Conservation (phyloP, 2,113 vertebrate genomes). For the Scomber colias region DNA sequence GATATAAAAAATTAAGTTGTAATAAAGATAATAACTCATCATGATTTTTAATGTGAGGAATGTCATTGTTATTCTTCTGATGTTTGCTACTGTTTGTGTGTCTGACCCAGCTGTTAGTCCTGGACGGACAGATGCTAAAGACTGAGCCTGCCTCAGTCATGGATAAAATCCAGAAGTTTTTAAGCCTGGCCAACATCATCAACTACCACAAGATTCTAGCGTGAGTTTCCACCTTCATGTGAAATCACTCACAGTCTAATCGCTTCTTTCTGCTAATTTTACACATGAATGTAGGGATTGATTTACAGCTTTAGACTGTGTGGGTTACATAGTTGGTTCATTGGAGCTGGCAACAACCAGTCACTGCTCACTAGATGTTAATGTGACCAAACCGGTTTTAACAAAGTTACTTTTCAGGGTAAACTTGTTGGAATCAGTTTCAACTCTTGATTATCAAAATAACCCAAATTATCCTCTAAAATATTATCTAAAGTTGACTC, state of each 20-base stretch:
- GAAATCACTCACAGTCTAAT: neutral
- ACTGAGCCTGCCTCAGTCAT: slow-evolving; percentile 95
- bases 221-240: slow-evolving; percentile 84
- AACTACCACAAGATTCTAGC: slow-evolving; percentile 96
- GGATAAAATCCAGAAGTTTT: slow-evolving; percentile 97
- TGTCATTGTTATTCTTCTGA: slow-evolving; percentile 7
- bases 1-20: no score
- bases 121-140: slow-evolving; percentile 96
- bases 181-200: slow-evolving; percentile 87
- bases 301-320: neutral
- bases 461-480: no score
- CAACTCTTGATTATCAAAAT: neutral
- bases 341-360: neutral
- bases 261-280: neutral
- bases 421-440: neutral
- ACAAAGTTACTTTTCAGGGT: neutral
- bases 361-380: neutral
- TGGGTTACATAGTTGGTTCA: neutral
- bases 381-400: neutral
- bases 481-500: no score
- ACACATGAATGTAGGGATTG: neutral
- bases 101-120: slow-evolving; percentile 89
- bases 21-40: no score
- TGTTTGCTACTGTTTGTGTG: neutral
- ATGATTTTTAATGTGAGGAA: no score